Conservation (phyloP, 2,113 vertebrate species). For the Lophotis ruficrista region DNA sequence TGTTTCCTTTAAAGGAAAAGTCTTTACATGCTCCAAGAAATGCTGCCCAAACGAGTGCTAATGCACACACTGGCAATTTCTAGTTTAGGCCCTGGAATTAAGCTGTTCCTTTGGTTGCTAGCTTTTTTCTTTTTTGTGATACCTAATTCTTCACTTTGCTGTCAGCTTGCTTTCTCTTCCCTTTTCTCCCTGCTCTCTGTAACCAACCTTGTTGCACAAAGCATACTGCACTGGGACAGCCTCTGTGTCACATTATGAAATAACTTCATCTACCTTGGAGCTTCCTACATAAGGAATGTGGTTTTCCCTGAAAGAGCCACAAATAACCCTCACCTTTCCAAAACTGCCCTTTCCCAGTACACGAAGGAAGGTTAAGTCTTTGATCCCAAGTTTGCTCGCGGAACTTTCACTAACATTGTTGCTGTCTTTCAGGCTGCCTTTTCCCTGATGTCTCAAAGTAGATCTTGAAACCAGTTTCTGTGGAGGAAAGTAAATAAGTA, state of each 20-base stretch:
- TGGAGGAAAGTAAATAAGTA: background rate
- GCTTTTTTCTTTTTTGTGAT: background rate
- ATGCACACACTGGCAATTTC: background rate
- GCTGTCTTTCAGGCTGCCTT: conserved; percentile 54
- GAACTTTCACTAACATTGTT: conserved; percentile 38
- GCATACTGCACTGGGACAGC: background rate
- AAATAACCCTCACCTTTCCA: conserved; percentile 86
- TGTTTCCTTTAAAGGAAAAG: conserved; percentile 18
- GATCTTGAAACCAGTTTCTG: conserved; percentile 76
- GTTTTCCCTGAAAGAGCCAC: background rate
- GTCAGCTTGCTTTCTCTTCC: background rate
- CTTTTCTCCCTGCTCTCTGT: background rate
- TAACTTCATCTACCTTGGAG: background rate
- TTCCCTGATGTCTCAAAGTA: conserved; percentile 71
- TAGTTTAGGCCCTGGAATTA: background rate
- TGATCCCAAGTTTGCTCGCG: conserved; percentile 80
- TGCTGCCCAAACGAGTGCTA: background rate
- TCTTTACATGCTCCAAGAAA: conserved; percentile 2
- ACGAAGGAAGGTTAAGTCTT: conserved; percentile 91
- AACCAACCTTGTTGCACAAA: background rate
- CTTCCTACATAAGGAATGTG: background rate
- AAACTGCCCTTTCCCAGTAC: conserved; percentile 98
- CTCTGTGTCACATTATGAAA: background rate
- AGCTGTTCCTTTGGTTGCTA: background rate
- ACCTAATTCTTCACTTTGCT: background rate